Evolutionary conservation across 2,113 vertebrate genomes (phyloP), one percentile per base, ranked within the genome.

Genomic region (Pseudois nayaur): DNA sequence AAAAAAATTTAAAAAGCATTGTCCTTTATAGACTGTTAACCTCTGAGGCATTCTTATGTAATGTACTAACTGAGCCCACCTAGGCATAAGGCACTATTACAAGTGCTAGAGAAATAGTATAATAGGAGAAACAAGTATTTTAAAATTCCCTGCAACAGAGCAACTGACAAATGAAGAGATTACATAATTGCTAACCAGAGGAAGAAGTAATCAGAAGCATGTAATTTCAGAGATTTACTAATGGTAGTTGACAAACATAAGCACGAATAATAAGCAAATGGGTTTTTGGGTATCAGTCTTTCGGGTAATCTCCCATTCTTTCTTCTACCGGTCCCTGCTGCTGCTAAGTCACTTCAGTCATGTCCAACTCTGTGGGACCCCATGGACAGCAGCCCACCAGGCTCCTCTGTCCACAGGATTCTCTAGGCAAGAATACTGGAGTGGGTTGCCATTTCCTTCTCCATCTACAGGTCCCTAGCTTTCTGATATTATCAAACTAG

Each of bases 161-260:
- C 74, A 93, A 87, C 48, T 54, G 15, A 93, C 40, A 96, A 64
- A 81, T 57, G 11, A 94, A 92, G 82, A 84, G 8, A 93, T 82
- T 89, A 89, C 13, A 50, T 52, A 93, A 76, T 25, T 95, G 40
- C 1, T 96, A 90, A 93, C 31, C 45, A 93, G 79, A 89, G 29
- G 25, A 93, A 93, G 45, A 87, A 95, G 6, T 92, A 83, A 96
- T n/a, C 79, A 87, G 17, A 95, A 93, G 45, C 64, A 87, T 31
- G 7, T 48, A 96, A 90, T 62, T 81, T 71, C 45, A 88, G 40
- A 95, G 7, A 93, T 76, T 88, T 91, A 59, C 33, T 91, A 94
- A 93, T 5, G 94, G 52, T 50, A 94, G 13, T 57, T 95, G 54
- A 97, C 25, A 97, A 88, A 96, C 81, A 36, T 62, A 25, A 83